Evolutionary conservation across 2,888 invertebrate genomes (phyloP).

Genomic region (Eumerus sabulonum): DNA sequence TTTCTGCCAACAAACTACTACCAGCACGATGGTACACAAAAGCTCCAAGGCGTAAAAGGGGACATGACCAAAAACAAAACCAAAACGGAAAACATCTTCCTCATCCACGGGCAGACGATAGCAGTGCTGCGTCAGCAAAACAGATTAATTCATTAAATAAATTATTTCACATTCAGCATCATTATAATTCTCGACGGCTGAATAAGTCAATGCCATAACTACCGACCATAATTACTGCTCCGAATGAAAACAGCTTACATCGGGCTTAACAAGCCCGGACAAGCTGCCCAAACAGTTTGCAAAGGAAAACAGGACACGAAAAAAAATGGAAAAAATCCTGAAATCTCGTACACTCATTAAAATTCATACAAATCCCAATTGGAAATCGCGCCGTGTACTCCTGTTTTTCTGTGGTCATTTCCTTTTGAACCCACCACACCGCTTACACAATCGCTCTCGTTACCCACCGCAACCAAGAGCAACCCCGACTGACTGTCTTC

Average conservation of each 20-base stretch:
- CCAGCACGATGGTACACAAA: no score
- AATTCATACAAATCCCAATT: slow-evolving; percentile 67
- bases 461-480: no score
- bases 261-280: slow-evolving; percentile 50
- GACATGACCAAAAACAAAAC: no score
- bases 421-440: not conserved
- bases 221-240: slow-evolving; percentile 44
- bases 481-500: no score
- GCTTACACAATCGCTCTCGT: no score
- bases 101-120: slow-evolving; percentile 39
- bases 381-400: slow-evolving; percentile 31
- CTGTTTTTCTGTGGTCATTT: not conserved
- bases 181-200: slow-evolving; percentile 53
- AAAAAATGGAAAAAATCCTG: slow-evolving; percentile 15
- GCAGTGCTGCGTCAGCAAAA: slow-evolving; percentile 48
- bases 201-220: slow-evolving; percentile 63
- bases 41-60: no score
- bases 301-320: no score
- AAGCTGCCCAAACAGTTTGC: no score
- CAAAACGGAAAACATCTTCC: slow-evolving; percentile 36
- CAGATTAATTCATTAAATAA: slow-evolving; percentile 63
- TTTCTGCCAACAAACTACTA: not conserved
- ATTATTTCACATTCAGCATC: slow-evolving; percentile 59
- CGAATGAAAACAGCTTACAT: slow-evolving; percentile 50
- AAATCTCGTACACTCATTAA: slow-evolving; percentile 55